Evolutionary conservation across 2,113 vertebrate genomes (phyloP), one percentile per base, ranked within the genome.

Genomic region (Nothocercus julius): DNA sequence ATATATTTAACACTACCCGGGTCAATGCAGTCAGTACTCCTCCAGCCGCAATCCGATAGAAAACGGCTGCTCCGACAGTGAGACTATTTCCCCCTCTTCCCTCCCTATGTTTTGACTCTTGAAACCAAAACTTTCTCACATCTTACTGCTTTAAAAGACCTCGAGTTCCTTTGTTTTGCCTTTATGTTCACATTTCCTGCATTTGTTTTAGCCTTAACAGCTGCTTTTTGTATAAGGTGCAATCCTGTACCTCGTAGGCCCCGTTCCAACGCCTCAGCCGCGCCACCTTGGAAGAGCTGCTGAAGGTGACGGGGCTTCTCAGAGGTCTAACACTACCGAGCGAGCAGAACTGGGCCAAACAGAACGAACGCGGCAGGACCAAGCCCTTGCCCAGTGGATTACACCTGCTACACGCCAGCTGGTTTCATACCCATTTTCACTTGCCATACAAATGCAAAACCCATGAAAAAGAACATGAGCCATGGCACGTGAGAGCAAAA

Each of bases 201-300:
- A 78, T 96, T 94, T 96, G 92, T 95, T 96, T 91, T 78, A 92
- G 87, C 84, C 73, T 95, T 82, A 94, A 82, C 85, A 92, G 95
- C 91, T 88, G 89, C 58, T 90, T 78, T 87, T 80, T 11, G 8
- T 66, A 42, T n/a, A 56, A 67, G 84, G 32, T 58, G 51, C 81
- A 80, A 92, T 73, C 81, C 82, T 59, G 90, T 38, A 56, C 38
- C 59, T 81, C 38, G 16, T 53, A 42, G 42, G 82, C 61, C 80
- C 69, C 22, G 9, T 81, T 68, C 94, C 64, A 76, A 63, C 72
- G 80, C 88, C 68, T 85, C 82, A 86, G 61, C 45, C 62, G 25
- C 10, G 58, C 79, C 34, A 76, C 84, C 21, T 17, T 12, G 54
- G 54, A 80, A 32, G 36, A 66, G 58, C 81, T 68, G 72, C 61